Percentiles rank a stretch among this genome's conserved stretches.
Evolutionary conservation across 2,797 vertebrate species (phyloP).

Genomic region (Manis pentadactyla): DNA sequence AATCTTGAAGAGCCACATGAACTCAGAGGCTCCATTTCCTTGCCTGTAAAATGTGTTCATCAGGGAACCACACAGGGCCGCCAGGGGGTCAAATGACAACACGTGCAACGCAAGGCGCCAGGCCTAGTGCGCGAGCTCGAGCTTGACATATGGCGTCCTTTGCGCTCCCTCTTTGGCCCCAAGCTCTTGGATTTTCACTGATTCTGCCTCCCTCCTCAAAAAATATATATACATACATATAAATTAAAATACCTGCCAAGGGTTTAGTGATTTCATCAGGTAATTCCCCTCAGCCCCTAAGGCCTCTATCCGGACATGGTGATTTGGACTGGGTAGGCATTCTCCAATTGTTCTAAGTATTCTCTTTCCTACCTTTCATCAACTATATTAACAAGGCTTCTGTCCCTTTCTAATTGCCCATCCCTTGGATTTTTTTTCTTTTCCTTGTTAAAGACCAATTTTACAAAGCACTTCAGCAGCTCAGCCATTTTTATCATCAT

Average conservation of each 20-base stretch:
- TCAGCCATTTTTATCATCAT: constrained; percentile 81
- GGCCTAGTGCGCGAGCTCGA: background rate
- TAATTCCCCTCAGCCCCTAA: constrained; percentile 51
- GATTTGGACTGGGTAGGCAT: background rate
- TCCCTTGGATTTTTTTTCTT: constrained; percentile 76
- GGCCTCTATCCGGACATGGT: constrained; percentile 8
- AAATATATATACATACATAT: background rate
- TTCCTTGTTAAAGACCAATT: constrained; percentile 86
- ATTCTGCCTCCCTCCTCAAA: background rate
- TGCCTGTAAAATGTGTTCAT: background rate
- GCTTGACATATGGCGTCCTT: accelerated
- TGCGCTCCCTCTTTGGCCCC: background rate
- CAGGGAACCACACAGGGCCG: background rate
- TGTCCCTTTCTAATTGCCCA: constrained; percentile 85
- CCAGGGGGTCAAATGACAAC: accelerated
- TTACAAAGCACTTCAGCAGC: constrained; percentile 84
- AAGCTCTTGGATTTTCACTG: background rate
- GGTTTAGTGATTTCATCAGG: constrained; percentile 61
- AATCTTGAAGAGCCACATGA: background rate
- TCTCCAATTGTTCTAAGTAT: constrained; percentile 84
- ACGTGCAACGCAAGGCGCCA: accelerated
- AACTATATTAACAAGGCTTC: constrained; percentile 84
- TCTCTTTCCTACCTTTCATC: constrained; percentile 86
- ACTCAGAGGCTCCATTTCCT: background rate
- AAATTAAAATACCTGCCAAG: constrained; percentile 65